Conservation (phyloP, 2,888 invertebrate genomes). For the Scaptomyza tumidula region DNA sequence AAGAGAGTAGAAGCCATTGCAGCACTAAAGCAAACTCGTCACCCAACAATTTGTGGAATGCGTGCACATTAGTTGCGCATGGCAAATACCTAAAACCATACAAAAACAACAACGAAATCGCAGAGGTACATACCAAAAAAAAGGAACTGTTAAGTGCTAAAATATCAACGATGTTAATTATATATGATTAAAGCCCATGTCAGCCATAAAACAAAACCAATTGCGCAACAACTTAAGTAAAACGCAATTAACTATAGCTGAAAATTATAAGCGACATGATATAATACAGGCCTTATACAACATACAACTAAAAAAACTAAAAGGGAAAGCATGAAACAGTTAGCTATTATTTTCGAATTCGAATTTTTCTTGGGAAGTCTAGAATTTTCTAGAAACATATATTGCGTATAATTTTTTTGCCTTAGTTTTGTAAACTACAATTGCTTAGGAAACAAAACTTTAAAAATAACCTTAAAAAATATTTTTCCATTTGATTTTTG, state of each 20-base stretch:
- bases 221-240: constrained; percentile 39
- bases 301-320: neutral
- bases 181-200: constrained; percentile 34
- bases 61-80: constrained; percentile 54
- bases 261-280: constrained; percentile 17
- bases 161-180: constrained; percentile 55
- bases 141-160: constrained; percentile 47
- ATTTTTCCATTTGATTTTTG: neutral
- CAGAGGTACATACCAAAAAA: neutral
- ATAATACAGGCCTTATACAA: constrained; percentile 24
- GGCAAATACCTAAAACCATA: constrained; percentile 19
- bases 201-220: constrained; percentile 25
- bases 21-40: neutral
- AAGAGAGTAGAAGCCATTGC: neutral
- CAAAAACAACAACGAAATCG: neutral
- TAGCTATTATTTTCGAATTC: neutral
- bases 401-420: no score
- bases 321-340: neutral
- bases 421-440: neutral
- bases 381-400: neutral
- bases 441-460: no score
- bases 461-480: neutral
- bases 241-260: constrained; percentile 13
- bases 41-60: constrained; percentile 26
- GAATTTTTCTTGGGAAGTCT: neutral